These are phyloP conservation scores for Marcusenius ussheri DNA, from an alignment of 2,113 vertebrate species.

Conservation along the genomic window DNA sequence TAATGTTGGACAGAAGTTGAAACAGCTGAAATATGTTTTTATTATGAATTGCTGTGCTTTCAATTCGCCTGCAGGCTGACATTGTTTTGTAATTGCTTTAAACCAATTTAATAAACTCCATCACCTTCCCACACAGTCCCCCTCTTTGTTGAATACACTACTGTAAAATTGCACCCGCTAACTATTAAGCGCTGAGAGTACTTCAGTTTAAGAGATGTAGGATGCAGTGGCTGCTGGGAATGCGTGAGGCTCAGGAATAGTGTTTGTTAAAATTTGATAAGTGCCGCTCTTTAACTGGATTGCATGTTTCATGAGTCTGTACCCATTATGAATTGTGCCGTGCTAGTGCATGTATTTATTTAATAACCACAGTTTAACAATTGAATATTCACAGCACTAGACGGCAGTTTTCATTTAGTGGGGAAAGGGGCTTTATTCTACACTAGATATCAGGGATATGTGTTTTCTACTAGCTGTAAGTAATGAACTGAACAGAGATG, in stretches of 20 bases:
- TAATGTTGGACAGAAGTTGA: background rate
- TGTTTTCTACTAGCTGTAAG: background rate
- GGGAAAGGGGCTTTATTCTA: background rate
- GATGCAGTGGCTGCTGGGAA: conserved; percentile 52
- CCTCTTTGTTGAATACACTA: conserved; percentile 54
- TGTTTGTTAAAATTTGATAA: conserved; percentile 67
- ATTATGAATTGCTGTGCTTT: conserved; percentile 43
- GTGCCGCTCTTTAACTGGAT: conserved; percentile 56
- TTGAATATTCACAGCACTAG: conserved; percentile 18
- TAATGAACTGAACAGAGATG: background rate
- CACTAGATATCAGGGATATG: background rate
- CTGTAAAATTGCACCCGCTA: conserved; percentile 41
- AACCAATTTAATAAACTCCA: conserved; percentile 48
- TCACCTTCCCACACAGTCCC: conserved; percentile 26
- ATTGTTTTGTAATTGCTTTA: conserved; percentile 49
- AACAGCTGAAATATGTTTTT: conserved; percentile 12
- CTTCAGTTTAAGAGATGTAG: conserved; percentile 44
- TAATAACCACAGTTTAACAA: conserved; percentile 43
- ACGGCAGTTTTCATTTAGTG: background rate
- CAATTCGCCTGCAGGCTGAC: conserved; percentile 39
- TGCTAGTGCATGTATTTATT: conserved; percentile 48
- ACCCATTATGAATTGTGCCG: conserved; percentile 50
- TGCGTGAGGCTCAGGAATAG: conserved; percentile 58
- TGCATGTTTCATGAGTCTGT: conserved; percentile 55
- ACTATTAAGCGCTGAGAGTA: conserved; percentile 53